Base-by-base conservation (phyloP, 2,888 invertebrate species). In the Caenorhabditis angaria region DNA sequence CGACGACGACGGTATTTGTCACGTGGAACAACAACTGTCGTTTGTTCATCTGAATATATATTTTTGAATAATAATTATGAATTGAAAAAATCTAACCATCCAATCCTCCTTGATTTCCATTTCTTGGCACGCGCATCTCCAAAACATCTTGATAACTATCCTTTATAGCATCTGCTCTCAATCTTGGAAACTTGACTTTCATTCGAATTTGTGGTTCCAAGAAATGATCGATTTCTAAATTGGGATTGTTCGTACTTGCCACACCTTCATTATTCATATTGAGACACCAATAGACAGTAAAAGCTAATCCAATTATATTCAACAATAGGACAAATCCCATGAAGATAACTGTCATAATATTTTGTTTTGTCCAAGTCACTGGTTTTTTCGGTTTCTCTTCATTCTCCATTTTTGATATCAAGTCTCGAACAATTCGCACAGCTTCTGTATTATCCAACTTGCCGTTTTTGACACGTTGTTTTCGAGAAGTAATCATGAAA, bases 181-280 rank as follows among this genome's bases (percentile, higher is more conserved):
- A 27, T 27, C 63, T 61, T 2, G 65, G 61, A 27, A 70, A 32
- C 27, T 70, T 70, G 29, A 70, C 12, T 35, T 70, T 70, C 70
- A 70, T 70, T 50, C 65, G 53, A 50, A 71, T 71, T 29, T 71
- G 66, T 27, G 71, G 71, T 54, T 71, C 71, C 18, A 71, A 29
- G 25, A 71, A 66, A 5, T 70, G 61, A 14, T 57, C 29, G 3
- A 20, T 18, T 35, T n/a, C 20, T 18, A 58, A 12, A 41, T 27
- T 25, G 14, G 24, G 27, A 25, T 35, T 1, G 18, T 51, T 65
- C 24, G 53, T 1, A n/a, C 6, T 22, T 54, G 54, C 25, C 32
- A 20, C 3, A 14, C 20, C 27, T 3, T 54, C 54, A 3, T 54
- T 28, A 27, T 20, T 27, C 18, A 20, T 22, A 55, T 55, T 25